phyloP scores from a whole-genome alignment of 2,888 invertebrate species.

The Hyalella azteca region DNA sequence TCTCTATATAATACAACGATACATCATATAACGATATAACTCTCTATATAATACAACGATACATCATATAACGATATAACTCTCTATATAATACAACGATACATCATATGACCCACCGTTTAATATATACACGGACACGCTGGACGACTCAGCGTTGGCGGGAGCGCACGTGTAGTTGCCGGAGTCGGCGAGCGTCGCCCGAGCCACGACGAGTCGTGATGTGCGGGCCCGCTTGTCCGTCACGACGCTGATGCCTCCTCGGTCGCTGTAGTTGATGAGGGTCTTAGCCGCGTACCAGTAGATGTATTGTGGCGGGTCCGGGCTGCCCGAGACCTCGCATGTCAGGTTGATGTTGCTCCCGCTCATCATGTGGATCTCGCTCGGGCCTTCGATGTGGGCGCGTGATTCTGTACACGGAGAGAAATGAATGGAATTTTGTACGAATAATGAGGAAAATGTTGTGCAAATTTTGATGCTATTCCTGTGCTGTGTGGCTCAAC shows the following conservation, averaged over 20 bases:
- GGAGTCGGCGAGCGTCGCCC: slow-evolving; percentile 68
- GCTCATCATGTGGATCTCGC: slow-evolving; percentile 64
- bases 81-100: too few relatives aligned
- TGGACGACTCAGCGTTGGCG: slow-evolving; percentile 53
- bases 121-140: slow-evolving; percentile 56
- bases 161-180: slow-evolving; percentile 70
- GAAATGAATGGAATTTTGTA: too few relatives aligned
- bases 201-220: slow-evolving; percentile 45
- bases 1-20: too few relatives aligned
- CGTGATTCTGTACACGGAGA: slow-evolving; percentile 27
- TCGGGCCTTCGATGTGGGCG: slow-evolving; percentile 45
- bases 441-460: too few relatives aligned
- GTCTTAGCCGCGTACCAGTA: slow-evolving; percentile 69
- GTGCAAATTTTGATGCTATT: too few relatives aligned
- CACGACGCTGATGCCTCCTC: slow-evolving; percentile 68
- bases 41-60: too few relatives aligned
- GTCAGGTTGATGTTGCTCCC: slow-evolving; percentile 92
- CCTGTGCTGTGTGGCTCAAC: too few relatives aligned
- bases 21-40: too few relatives aligned
- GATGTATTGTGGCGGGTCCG: slow-evolving; percentile 66
- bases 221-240: slow-evolving; percentile 63
- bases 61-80: too few relatives aligned
- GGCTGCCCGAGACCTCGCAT: slow-evolving; percentile 65
- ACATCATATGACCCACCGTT: slow-evolving; percentile 55
- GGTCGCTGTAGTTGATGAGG: slow-evolving; percentile 69